phyloP scores from a whole-genome alignment of 2,797 vertebrate genomes.

The Carapus acus region DNA sequence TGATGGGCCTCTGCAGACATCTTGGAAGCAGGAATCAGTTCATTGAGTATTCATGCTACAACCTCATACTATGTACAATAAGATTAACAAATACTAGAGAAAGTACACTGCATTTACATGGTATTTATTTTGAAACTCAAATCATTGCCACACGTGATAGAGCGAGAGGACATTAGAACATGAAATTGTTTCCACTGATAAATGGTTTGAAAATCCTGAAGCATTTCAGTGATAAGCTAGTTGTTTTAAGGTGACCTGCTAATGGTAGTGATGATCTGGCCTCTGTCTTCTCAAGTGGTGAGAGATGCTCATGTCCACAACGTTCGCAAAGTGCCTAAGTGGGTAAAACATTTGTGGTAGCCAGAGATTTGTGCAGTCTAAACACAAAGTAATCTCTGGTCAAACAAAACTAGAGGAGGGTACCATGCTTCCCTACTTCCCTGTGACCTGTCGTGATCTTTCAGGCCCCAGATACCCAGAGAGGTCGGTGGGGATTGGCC shows the following conservation, averaged over 20 bases:
- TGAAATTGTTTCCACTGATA: no score
- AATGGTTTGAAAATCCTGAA: no score
- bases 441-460: constrained; percentile 56
- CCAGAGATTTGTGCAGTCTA: constrained; percentile 35
- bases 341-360: constrained; percentile 22
- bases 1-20: no score
- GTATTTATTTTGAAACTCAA: no score
- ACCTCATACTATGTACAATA: no score
- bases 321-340: background rate
- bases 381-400: constrained; percentile 37
- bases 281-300: background rate
- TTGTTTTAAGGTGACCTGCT: background rate
- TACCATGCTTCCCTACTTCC: constrained; percentile 48
- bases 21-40: no score
- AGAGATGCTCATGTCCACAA: background rate
- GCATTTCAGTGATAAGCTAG: no score
- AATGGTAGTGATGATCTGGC: background rate
- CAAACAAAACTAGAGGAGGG: constrained; percentile 27
- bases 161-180: no score
- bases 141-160: no score
- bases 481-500: constrained; percentile 58
- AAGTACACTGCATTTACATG: no score
- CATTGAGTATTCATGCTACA: no score
- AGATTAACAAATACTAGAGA: no score
- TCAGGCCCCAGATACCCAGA: constrained; percentile 43